These are phyloP conservation scores for Sphenodon punctatus DNA, from an alignment of 2,797 vertebrate genomes.

Conservation along the genomic window DNA sequence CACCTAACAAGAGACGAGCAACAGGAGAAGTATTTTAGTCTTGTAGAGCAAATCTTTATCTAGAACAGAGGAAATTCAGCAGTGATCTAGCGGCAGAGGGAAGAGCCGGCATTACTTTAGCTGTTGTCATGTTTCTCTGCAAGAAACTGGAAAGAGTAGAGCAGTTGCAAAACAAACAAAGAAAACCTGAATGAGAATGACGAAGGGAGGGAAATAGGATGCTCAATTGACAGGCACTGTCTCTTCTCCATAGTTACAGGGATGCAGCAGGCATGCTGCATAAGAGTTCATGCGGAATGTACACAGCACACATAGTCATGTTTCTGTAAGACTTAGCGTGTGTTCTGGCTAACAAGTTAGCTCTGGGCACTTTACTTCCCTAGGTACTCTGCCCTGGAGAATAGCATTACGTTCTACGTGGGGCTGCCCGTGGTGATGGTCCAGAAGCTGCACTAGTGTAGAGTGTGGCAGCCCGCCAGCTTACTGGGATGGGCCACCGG, in stretches of 20 bases:
- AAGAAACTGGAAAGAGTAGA: not conserved
- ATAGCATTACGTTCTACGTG: no score
- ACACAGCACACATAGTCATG: not conserved
- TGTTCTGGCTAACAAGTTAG: no score
- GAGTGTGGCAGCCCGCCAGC: no score
- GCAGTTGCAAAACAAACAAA: not conserved
- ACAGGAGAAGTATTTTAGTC: not conserved
- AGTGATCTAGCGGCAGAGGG: not conserved
- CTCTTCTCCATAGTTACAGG: not conserved
- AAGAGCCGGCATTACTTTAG: not conserved
- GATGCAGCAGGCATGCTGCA: not conserved
- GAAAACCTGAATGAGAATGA: no score
- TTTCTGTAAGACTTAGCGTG: not conserved
- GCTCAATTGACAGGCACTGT: not conserved
- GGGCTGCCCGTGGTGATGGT: no score
- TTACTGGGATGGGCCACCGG: no score
- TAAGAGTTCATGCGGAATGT: accelerated
- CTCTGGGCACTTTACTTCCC: no score
- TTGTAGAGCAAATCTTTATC: not conserved
- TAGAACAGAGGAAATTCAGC: not conserved
- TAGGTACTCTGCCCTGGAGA: no score
- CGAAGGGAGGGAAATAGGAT: no score
- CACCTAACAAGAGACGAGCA: slow-evolving; percentile 72
- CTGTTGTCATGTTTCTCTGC: not conserved
- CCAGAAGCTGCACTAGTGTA: no score